phyloP scores from a whole-genome alignment of 2,888 invertebrate species.

The Coleophora flavipennella region DNA sequence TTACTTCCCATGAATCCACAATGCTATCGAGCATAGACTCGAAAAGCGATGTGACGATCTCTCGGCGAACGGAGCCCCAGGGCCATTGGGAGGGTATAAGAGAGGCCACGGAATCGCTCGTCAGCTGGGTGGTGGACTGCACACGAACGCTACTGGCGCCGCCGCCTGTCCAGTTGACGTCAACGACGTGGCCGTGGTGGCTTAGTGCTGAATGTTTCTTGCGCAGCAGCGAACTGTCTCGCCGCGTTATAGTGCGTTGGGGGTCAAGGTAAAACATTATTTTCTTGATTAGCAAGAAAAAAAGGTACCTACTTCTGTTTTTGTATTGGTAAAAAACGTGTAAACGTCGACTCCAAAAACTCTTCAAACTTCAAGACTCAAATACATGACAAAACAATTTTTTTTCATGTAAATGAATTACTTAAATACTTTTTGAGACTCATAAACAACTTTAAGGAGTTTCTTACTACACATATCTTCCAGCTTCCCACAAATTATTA shows the following conservation, averaged over 20 bases:
- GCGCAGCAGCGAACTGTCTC: slow-evolving; percentile 43
- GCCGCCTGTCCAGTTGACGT: not conserved
- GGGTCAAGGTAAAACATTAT: slow-evolving; percentile 52
- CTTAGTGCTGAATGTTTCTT: no score
- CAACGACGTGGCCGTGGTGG: no score
- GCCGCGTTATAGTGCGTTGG: slow-evolving; percentile 45
- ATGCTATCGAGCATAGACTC: slow-evolving; percentile 53
- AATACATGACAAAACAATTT: no score
- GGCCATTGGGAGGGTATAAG: slow-evolving; percentile 16
- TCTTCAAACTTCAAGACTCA: no score
- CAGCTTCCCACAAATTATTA: no score
- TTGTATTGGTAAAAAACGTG: no score
- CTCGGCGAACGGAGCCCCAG: slow-evolving; percentile 39
- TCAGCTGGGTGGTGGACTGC: slow-evolving; percentile 21
- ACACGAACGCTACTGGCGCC: slow-evolving; percentile 7
- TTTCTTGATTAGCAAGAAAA: not conserved
- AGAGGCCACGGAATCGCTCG: slow-evolving; percentile 28
- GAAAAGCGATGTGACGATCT: slow-evolving; percentile 47
- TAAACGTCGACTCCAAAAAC: no score
- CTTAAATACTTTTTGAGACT: no score
- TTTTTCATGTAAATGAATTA: no score
- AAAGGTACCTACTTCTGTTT: no score
- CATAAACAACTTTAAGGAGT: no score
- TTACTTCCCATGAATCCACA: slow-evolving; percentile 49
- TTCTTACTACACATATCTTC: no score